Conservation (phyloP, 2,888 invertebrate species). For the Drosophila gaucha region DNA sequence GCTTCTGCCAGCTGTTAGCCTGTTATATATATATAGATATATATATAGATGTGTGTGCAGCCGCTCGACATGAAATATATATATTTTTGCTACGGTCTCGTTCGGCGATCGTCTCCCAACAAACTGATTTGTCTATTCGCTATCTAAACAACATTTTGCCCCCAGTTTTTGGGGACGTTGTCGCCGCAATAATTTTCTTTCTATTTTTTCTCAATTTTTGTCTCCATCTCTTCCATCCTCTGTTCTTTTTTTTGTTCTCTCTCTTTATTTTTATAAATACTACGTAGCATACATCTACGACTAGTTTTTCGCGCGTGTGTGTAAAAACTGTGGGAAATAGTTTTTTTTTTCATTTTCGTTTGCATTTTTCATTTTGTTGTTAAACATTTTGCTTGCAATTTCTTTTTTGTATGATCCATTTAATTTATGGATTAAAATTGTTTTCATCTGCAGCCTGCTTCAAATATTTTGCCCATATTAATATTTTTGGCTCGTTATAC, state of each 20-base stretch:
- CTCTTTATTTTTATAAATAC: conserved; percentile 52
- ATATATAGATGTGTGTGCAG: conserved; percentile 35
- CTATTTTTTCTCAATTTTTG: conserved; percentile 27
- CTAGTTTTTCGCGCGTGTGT: conserved; percentile 39
- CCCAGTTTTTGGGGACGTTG: conserved; percentile 39
- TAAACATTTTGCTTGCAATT: conserved; percentile 47
- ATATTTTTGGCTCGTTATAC: neutral
- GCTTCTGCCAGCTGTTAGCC: conserved; percentile 68
- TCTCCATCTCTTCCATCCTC: conserved; percentile 32
- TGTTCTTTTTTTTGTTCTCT: conserved; percentile 20
- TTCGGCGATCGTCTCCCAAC: conserved; percentile 82
- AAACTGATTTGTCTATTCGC: conserved; percentile 73
- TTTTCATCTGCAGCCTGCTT: conserved; percentile 7
- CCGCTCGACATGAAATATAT: conserved; percentile 65
- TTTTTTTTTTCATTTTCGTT: neutral
- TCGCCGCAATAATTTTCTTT: conserved; percentile 43
- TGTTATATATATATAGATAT: conserved; percentile 48
- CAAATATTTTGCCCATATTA: neutral
- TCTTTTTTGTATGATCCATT: conserved; percentile 12
- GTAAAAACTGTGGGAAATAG: conserved; percentile 18
- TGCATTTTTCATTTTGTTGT: conserved; percentile 44
- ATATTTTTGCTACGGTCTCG: conserved; percentile 72
- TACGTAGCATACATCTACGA: conserved; percentile 7
- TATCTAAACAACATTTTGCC: conserved; percentile 66
- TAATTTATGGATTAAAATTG: conserved; percentile 34